Evolutionary conservation across 2,888 invertebrate genomes (phyloP).

Genomic region (Lithophane leautieri): DNA sequence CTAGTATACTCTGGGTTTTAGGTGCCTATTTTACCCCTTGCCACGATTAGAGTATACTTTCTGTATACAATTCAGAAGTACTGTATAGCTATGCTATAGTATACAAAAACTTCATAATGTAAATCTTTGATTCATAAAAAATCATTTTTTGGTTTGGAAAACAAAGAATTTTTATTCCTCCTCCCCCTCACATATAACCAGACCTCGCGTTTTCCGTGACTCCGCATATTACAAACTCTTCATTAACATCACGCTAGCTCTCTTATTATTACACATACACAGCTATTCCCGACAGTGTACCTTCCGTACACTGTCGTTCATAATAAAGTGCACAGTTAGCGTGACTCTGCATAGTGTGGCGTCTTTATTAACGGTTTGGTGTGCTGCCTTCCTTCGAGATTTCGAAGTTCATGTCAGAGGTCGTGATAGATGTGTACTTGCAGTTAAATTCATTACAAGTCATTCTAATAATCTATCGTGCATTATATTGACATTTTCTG

Average conservation of each 20-base stretch:
- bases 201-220: constrained; percentile 11
- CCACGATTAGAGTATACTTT: not conserved
- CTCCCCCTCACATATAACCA: not conserved
- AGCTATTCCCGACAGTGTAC: constrained; percentile 21
- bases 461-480: not conserved
- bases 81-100: not conserved
- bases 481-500: not conserved
- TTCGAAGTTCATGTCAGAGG: constrained; percentile 28
- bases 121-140: not conserved
- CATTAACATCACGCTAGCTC: not conserved
- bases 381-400: constrained; percentile 17
- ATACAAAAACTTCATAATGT: not conserved
- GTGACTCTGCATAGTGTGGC: constrained; percentile 50
- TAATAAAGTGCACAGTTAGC: constrained; percentile 46
- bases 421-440: not conserved
- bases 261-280: constrained; percentile 26
- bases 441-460: not conserved
- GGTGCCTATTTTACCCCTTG: not conserved
- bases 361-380: constrained; percentile 24
- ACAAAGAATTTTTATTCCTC: too few species aligned
- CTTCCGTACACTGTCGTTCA: constrained; percentile 23
- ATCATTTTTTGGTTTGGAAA: not conserved
- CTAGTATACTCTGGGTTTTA: not conserved
- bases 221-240: constrained; percentile 22
- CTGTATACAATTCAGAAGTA: not conserved